Conservation (phyloP, 2,888 invertebrate species). For the Tholera decimalis region DNA sequence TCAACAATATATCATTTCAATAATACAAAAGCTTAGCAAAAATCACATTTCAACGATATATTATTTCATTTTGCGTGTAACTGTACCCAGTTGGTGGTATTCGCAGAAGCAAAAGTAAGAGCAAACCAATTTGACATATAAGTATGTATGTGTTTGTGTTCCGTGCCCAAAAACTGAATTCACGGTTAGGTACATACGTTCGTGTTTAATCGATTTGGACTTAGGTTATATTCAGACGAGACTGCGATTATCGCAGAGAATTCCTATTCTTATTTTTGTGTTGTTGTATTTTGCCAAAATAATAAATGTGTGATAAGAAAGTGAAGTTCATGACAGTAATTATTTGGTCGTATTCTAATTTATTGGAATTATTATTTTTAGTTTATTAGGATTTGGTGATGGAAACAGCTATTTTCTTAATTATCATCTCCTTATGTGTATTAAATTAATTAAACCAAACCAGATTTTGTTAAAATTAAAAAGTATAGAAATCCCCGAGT, state of each 20-base stretch:
- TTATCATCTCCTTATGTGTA: not conserved
- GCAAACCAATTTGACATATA: conserved; percentile 78
- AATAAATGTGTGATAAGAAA: not conserved
- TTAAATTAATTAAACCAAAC: not conserved
- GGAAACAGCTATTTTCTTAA: no score
- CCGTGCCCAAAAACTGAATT: conserved; percentile 72
- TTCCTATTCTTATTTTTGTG: no score
- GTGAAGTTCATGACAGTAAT: not conserved
- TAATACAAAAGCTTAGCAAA: conserved; percentile 26
- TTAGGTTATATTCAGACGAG: conserved; percentile 35
- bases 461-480: not conserved
- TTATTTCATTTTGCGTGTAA: conserved; percentile 57
- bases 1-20: conserved; percentile 47
- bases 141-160: conserved; percentile 74
- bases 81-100: conserved; percentile 75
- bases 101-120: conserved; percentile 82
- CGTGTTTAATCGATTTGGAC: conserved; percentile 38
- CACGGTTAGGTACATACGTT: conserved; percentile 54
- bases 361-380: no score
- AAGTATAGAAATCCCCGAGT: no score
- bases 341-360: not conserved
- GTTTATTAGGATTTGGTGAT: not conserved
- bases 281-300: not conserved
- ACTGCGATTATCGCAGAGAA: conserved; percentile 16
- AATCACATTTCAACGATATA: conserved; percentile 26